These are phyloP conservation scores for Gobionotothen gibberifrons DNA, from an alignment of 2,797 vertebrate species.

Conservation along the genomic window DNA sequence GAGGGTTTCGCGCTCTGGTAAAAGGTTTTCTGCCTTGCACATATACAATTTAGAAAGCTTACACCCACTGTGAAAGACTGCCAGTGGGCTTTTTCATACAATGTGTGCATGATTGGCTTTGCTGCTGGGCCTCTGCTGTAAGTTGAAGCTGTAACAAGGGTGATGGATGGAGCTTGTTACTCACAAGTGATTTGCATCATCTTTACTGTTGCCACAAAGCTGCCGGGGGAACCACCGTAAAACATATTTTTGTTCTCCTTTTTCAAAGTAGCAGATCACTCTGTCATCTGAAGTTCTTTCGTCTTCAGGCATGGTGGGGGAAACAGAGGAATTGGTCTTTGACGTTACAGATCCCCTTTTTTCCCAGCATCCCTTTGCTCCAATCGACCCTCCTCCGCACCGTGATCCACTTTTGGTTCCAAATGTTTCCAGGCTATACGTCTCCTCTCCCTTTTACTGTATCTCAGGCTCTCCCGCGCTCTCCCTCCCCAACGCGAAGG, in stretches of 20 bases:
- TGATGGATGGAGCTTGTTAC: constrained; percentile 81
- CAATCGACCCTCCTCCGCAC: constrained; percentile 69
- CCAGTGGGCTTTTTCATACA: constrained; percentile 62
- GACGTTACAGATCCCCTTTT: constrained; percentile 51
- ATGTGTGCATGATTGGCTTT: constrained; percentile 58
- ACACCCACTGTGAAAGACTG: constrained; percentile 58
- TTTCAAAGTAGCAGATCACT: constrained; percentile 51
- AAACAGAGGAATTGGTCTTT: constrained; percentile 38
- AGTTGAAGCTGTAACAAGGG: constrained; percentile 55
- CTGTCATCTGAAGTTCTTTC: constrained; percentile 50
- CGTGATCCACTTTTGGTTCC: constrained; percentile 68
- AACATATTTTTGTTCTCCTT: constrained; percentile 17
- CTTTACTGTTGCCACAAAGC: constrained; percentile 60
- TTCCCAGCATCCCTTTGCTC: constrained; percentile 53
- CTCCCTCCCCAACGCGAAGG: constrained; percentile 54
- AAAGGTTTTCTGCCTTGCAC: constrained; percentile 57
- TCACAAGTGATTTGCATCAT: constrained; percentile 80
- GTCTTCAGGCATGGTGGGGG: constrained; percentile 31
- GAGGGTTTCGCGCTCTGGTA: constrained; percentile 51
- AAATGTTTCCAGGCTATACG: constrained; percentile 71
- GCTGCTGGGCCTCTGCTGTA: constrained; percentile 43
- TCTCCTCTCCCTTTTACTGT: constrained; percentile 60
- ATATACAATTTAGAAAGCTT: constrained; percentile 63
- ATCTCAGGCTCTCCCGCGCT: constrained; percentile 33
- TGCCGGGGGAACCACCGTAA: constrained; percentile 45